Conservation (phyloP, 2,797 vertebrate species). For the Lutjanus campechanus region DNA sequence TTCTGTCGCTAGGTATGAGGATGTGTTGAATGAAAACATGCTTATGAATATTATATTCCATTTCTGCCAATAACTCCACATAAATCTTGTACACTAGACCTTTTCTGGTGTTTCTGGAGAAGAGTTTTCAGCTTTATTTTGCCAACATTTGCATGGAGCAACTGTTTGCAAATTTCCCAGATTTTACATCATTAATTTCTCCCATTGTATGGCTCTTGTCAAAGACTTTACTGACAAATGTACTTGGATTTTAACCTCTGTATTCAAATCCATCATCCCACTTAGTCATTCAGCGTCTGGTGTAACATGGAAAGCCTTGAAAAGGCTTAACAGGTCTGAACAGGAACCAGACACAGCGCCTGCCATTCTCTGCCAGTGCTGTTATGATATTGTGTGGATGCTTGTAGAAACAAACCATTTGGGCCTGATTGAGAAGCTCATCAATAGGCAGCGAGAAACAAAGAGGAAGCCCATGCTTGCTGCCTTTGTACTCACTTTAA, state of each 20-base stretch:
- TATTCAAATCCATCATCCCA: conserved; percentile 61
- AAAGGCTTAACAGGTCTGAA: conserved; percentile 70
- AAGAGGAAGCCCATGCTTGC: conserved; percentile 72
- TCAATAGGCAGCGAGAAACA: conserved; percentile 78
- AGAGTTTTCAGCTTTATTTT: neutral
- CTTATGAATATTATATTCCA: too few relatives aligned
- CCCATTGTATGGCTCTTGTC: conserved; percentile 6
- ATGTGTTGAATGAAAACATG: too few relatives aligned
- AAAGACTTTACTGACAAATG: conserved; percentile 57
- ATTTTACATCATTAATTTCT: conserved; percentile 11
- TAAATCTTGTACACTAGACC: too few relatives aligned
- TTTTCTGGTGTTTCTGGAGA: conserved; percentile 9
- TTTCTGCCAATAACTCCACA: too few relatives aligned
- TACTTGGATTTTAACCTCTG: conserved; percentile 59
- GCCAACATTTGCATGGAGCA: neutral
- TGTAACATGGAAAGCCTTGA: conserved; percentile 64
- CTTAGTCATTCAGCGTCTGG: conserved; percentile 61
- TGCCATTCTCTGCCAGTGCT: conserved; percentile 63
- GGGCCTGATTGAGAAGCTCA: conserved; percentile 79
- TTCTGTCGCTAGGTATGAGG: too few relatives aligned
- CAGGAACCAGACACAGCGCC: conserved; percentile 60
- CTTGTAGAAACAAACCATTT: conserved; percentile 79
- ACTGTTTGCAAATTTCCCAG: conserved; percentile 10
- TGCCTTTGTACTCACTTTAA: conserved; percentile 83
- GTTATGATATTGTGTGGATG: conserved; percentile 74